Evolutionary conservation across 2,797 vertebrate species (phyloP).

Genomic region (Epinephelus coioides): DNA sequence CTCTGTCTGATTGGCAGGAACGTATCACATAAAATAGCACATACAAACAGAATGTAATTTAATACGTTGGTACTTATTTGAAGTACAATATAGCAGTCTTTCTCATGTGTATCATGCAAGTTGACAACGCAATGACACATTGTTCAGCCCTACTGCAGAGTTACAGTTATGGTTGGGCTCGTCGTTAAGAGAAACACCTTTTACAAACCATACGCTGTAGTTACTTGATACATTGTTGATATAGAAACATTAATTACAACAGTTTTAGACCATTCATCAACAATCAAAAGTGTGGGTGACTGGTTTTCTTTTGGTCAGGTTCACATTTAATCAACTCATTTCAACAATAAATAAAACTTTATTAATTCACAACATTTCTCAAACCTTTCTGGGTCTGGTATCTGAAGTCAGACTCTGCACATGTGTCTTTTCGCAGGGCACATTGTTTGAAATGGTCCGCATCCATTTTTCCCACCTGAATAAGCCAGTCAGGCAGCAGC

Average conservation of each 20-base stretch:
- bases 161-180: not conserved
- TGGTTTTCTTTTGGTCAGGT: not conserved
- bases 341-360: not conserved
- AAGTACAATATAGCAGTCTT: too few relatives aligned
- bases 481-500: slow-evolving; percentile 61
- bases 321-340: not conserved
- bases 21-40: too few relatives aligned
- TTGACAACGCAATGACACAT: too few relatives aligned
- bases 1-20: too few relatives aligned
- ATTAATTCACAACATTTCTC: not conserved
- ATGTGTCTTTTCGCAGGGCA: slow-evolving; percentile 33
- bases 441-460: slow-evolving; percentile 59
- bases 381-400: not conserved
- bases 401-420: slow-evolving; percentile 24
- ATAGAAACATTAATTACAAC: not conserved
- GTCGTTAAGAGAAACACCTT: not conserved
- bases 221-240: not conserved
- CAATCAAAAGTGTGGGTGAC: not conserved
- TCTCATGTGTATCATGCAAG: too few relatives aligned
- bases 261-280: not conserved
- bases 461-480: slow-evolving; percentile 63
- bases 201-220: not conserved
- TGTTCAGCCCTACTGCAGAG: too few relatives aligned
- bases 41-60: too few relatives aligned
- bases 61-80: too few relatives aligned